Percentiles rank a stretch among this genome's conserved stretches.
These are phyloP conservation scores for Eurypyga helias DNA, from an alignment of 2,113 vertebrate species.

Conservation along the genomic window DNA sequence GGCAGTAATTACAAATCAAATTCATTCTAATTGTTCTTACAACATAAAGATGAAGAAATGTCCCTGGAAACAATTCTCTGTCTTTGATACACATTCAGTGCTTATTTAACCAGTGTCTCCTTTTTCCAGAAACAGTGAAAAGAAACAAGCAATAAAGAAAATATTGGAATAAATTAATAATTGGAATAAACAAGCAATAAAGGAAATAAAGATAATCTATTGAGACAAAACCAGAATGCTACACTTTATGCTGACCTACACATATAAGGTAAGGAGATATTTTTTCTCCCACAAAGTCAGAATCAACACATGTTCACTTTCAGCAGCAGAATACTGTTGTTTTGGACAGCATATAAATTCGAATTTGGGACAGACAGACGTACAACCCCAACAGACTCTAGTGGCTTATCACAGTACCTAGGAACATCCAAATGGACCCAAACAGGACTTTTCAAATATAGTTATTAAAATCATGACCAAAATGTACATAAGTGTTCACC, in stretches of 20 bases:
- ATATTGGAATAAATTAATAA: too few relatives aligned
- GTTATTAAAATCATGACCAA: background rate
- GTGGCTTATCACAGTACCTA: background rate
- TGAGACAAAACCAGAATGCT: background rate
- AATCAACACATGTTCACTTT: background rate
- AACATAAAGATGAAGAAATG: constrained; percentile 7
- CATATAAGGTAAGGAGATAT: background rate
- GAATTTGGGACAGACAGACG: background rate
- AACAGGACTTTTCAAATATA: background rate
- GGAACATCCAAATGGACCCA: background rate
- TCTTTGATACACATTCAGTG: background rate
- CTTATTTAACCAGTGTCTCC: background rate
- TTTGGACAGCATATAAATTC: background rate
- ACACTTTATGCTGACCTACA: background rate
- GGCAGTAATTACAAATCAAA: constrained; percentile 46
- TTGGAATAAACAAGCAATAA: background rate
- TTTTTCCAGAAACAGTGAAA: background rate
- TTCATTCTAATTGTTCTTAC: constrained; percentile 16
- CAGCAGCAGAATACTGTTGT: background rate
- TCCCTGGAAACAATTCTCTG: background rate
- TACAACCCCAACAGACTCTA: background rate
- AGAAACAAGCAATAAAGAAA: background rate
- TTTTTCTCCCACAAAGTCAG: background rate
- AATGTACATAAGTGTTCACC: background rate
- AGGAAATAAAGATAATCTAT: background rate